A percentile compares a stretch with the other conserved stretches of the same genome.
phyloP scores from a whole-genome alignment of 2,113 vertebrate species.

The Coracopsis vasa region DNA sequence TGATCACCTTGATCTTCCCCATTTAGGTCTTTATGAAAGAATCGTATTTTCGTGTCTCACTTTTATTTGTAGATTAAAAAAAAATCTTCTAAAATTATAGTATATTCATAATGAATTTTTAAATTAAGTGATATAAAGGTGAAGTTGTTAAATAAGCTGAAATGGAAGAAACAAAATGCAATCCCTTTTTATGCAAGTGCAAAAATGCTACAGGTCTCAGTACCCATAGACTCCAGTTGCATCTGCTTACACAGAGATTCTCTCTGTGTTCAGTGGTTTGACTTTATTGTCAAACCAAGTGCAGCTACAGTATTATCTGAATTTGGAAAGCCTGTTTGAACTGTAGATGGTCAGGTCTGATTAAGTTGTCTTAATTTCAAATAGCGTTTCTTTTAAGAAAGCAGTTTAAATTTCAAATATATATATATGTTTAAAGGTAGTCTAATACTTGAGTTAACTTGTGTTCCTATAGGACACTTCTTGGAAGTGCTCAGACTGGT shows the following conservation, averaged over 20 bases:
- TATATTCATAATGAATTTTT: neutral
- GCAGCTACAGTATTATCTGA: neutral
- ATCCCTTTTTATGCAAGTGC: neutral
- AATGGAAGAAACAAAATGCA: neutral
- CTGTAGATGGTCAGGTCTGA: neutral
- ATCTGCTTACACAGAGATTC: neutral
- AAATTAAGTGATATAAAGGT: neutral
- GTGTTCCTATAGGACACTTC: neutral
- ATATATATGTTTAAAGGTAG: neutral
- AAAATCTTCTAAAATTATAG: neutral
- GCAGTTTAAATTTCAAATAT: neutral
- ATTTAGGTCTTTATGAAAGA: neutral
- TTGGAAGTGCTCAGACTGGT: neutral
- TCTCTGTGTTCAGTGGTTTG: neutral
- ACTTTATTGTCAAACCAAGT: neutral
- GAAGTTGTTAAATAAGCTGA: neutral
- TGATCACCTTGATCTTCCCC: neutral
- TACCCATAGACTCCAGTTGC: neutral
- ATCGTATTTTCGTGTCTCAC: neutral
- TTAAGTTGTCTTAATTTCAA: neutral
- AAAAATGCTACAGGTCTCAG: neutral
- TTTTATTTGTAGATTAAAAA: neutral
- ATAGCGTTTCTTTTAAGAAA: neutral
- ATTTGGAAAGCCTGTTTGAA: neutral
- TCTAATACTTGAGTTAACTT: neutral